Evolutionary conservation across 2,113 vertebrate genomes (phyloP), one percentile per base, ranked within the genome.

Genomic region (Cariama cristata): DNA sequence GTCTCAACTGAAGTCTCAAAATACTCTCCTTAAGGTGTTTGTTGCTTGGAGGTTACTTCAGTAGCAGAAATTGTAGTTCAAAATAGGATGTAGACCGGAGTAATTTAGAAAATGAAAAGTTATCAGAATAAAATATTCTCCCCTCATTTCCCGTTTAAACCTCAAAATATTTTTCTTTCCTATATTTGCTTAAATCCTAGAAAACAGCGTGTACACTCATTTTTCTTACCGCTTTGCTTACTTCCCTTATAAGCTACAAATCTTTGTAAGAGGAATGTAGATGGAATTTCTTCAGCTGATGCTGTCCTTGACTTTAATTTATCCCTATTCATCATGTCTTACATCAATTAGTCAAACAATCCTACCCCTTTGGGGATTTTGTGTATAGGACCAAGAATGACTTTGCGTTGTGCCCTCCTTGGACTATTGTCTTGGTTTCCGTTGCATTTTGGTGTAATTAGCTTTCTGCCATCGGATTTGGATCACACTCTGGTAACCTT

Each of bases 391-490:
- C 24, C 38, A 6, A 81, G 56, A 77, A 32, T 44, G 33, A 79
- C 67, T 88, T 83, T 50, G 33, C 35, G 47, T 84, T 91, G 86
- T 92, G 19, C 63, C 45, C 30, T 81, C 56, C 24, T 77, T 77
- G 79, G 42, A 56, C 77, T 77, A 69, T 94, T 95, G 83, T 89
- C 89, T 84, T 91, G 32, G 26, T 85, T 97, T 93, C 87, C 20
- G 1, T 81, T 93, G 69, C 44, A 62, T 87, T 85, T 79, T 66
- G 59, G 12, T 64, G 62, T 64, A 75, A 56, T 86, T 64, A 81
- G 45, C 8, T 42, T 89, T 87, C 81, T 33, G 20, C 50, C 49
- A 55, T 90, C 79, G 49, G 20, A 14, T 60, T 89, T 62, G 62
- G 26, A 87, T 87, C 76, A 47, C 33, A 13, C 8, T 85, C 30